Conservation (phyloP, 2,797 vertebrate species). For the Hephaestus fuliginosus region DNA sequence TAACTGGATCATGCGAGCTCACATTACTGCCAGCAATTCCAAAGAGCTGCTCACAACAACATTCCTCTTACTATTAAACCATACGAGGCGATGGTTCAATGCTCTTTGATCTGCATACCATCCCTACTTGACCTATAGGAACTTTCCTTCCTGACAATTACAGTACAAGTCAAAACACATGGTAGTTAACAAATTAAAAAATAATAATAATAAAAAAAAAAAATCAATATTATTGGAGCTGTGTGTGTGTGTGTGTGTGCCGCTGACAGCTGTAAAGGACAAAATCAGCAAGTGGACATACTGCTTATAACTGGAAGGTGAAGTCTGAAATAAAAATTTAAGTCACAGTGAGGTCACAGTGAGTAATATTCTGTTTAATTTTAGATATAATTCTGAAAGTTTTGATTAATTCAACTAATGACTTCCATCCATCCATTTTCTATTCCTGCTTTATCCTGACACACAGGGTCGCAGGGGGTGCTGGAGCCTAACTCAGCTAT, state of each 20-base stretch:
- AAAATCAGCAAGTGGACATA: neutral
- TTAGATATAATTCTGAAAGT: neutral
- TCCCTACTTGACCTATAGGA: constrained; percentile 53
- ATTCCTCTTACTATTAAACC: constrained; percentile 66
- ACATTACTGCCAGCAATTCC: constrained; percentile 67
- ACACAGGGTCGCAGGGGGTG: too few species aligned
- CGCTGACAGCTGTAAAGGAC: neutral
- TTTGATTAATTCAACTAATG: neutral
- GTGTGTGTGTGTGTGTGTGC: neutral
- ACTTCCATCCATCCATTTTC: too few species aligned
- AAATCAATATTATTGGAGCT: neutral
- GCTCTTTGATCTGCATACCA: constrained; percentile 53
- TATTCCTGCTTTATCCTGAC: too few species aligned
- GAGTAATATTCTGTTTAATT: neutral
- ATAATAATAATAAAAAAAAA: neutral
- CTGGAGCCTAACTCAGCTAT: too few species aligned
- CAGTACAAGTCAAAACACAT: constrained; percentile 52
- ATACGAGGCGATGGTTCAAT: constrained; percentile 60
- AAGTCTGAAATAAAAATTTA: neutral
- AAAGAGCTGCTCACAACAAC: constrained; percentile 67
- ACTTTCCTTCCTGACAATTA: constrained; percentile 52
- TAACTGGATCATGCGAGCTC: constrained; percentile 74
- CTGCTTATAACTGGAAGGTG: neutral
- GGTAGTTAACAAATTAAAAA: neutral
- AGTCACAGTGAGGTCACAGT: neutral